Evolutionary conservation across 2,797 vertebrate genomes (phyloP).

Genomic region (Argya squamiceps): DNA sequence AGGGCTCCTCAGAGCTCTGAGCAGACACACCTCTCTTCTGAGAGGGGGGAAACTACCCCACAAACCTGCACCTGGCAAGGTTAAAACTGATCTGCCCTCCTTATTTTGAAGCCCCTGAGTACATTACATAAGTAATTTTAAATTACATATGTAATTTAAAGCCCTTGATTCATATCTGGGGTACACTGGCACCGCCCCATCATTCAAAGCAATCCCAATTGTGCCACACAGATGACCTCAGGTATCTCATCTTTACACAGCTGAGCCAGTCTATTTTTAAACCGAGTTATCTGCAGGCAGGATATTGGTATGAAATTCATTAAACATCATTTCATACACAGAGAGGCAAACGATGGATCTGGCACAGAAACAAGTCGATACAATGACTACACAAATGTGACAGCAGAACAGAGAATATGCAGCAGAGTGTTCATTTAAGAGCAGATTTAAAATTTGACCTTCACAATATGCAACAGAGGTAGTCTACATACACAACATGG

Average conservation of each 20-base stretch:
- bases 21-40: background rate
- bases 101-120: background rate
- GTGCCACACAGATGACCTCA: background rate
- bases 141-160: background rate
- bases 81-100: background rate
- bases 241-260: background rate
- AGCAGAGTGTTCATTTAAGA: background rate
- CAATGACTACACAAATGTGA: fast-evolving
- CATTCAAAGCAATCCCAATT: background rate
- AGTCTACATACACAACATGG: fast-evolving
- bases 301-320: background rate
- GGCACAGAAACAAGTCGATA: background rate
- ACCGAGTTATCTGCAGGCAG: background rate
- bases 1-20: background rate
- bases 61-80: background rate
- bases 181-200: background rate
- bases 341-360: background rate
- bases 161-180: background rate
- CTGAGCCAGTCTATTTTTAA: constrained; percentile 10
- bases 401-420: background rate
- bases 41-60: background rate
- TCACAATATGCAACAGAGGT: background rate
- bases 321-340: background rate
- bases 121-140: too few species aligned
- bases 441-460: background rate